phyloP scores from a whole-genome alignment of 2,797 vertebrate genomes.

The Astyanax mexicanus region DNA sequence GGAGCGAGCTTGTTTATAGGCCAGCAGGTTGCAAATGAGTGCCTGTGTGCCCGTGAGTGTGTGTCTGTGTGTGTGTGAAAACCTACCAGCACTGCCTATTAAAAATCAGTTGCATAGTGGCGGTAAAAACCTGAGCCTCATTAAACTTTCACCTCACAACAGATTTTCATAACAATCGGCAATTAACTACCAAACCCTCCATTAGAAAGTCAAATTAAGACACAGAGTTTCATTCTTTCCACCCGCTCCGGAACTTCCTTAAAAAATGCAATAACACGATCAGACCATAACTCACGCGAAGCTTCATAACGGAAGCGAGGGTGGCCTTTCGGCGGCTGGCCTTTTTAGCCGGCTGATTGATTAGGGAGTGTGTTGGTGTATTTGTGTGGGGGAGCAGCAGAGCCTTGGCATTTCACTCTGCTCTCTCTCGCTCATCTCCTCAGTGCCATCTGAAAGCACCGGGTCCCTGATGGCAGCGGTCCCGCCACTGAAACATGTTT shows the following conservation, averaged over 20 bases:
- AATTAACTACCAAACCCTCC: constrained; percentile 42
- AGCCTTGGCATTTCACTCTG: constrained; percentile 50
- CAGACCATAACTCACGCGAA: constrained; percentile 35
- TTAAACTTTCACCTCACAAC: constrained; percentile 56
- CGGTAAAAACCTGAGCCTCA: constrained; percentile 50
- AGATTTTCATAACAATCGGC: constrained; percentile 53
- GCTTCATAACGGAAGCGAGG: constrained; percentile 42
- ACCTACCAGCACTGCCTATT: constrained; percentile 30
- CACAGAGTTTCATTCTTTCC: constrained; percentile 4
- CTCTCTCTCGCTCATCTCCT: constrained; percentile 57
- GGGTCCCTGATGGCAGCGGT: constrained; percentile 46
- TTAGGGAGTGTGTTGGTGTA: constrained; percentile 47
- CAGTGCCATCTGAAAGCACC: constrained; percentile 54
- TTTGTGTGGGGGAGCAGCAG: constrained; percentile 29
- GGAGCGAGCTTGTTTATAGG: constrained; percentile 54
- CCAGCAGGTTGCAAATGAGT: constrained; percentile 53
- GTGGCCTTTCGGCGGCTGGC: constrained; percentile 42
- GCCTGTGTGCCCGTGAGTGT: constrained; percentile 15
- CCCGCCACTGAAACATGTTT: constrained; percentile 42
- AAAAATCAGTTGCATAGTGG: constrained; percentile 40
- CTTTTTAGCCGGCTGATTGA: constrained; percentile 60
- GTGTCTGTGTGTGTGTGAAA: constrained; percentile 4
- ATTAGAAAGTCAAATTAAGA: constrained; percentile 36
- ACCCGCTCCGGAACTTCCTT: constrained; percentile 43
- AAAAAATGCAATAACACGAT: constrained; percentile 41